Evolutionary conservation across 2,888 invertebrate species (phyloP), one percentile per base, ranked within the genome.

Genomic region (Linnaemya vulpina): DNA sequence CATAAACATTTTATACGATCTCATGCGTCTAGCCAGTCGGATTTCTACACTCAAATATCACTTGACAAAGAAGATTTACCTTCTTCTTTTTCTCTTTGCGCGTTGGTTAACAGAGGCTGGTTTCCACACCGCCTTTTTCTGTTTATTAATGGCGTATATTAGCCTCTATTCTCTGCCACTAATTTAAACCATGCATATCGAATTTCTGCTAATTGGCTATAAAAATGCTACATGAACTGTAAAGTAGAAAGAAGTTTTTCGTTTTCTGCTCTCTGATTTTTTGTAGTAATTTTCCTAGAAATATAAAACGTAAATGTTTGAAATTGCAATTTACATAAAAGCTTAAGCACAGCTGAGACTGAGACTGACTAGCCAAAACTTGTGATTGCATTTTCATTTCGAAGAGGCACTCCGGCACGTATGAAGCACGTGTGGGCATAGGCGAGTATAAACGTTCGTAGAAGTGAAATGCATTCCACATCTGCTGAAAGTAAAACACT

Each of bases 161-260:
- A 68, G 43, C 9, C 11, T 55, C 22, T 55, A 35, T 49, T 70
- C 17, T 70, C 17, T 62, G 20, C 22, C 67, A 46, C 55, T 63
- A 53, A 65, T 82, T 58, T 58, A 65, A 77, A 82, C 38, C 20
- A 70, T 53, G 82, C 76, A 77, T 43, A 71, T 77, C 82, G 71
- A 82, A 82, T 82, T 58, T 71, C 40, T 43, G 22, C 76, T 82
- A 82, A 82, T 82, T 82, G 76, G 71, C 65, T 71, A 65, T 82
- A 71, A 77, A 82, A 71, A n/a, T n/a, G 63, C 58, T 75, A 53
- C 22, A 62, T 15, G 68, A 74, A 62, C n/a, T 43, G 20, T 51
- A 74, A 51, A 43, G 17, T 9, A 40, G n/a, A 62, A 15, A 46
- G n/a, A 43, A 68, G 25, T 35, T 79, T 53, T 49, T 38, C 17